Percentiles rank a stretch among this genome's conserved stretches.
Evolutionary conservation across 2,888 invertebrate genomes (phyloP).

Genomic region (Hecatera dysodea): DNA sequence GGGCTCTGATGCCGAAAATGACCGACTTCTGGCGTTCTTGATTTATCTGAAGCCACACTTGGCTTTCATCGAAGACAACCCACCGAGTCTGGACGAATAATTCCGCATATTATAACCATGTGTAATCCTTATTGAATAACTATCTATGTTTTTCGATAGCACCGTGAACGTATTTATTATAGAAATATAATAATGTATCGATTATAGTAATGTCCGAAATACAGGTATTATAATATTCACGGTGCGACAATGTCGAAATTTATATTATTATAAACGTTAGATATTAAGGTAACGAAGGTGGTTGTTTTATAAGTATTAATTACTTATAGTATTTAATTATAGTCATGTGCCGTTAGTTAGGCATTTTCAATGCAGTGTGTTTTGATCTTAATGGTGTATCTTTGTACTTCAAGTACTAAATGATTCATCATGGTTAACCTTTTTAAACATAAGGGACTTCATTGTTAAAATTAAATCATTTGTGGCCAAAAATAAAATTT

Average conservation of each 20-base stretch:
- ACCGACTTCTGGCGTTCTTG: slow-evolving; percentile 82
- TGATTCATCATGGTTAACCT: slow-evolving; percentile 20
- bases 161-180: slow-evolving; percentile 53
- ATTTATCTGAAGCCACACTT: slow-evolving; percentile 80
- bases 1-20: slow-evolving; percentile 77
- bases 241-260: slow-evolving; percentile 37
- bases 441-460: slow-evolving; percentile 3
- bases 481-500: not conserved
- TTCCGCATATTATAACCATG: slow-evolving; percentile 3
- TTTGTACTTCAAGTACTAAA: slow-evolving; percentile 32
- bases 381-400: slow-evolving; percentile 58
- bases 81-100: slow-evolving; percentile 66
- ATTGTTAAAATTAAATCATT: not conserved
- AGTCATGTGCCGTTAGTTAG: slow-evolving; percentile 41
- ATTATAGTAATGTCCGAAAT: slow-evolving; percentile 42
- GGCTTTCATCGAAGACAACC: slow-evolving; percentile 68
- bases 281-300: slow-evolving; percentile 65
- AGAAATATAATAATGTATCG: slow-evolving; percentile 37
- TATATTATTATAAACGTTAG: slow-evolving; percentile 49
- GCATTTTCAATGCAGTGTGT: slow-evolving; percentile 57
- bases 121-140: slow-evolving; percentile 21
- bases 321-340: slow-evolving; percentile 56
- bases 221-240: slow-evolving; percentile 50
- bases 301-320: slow-evolving; percentile 69
- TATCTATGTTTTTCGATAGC: slow-evolving; percentile 3